Percentiles rank a stretch among this genome's conserved stretches.
These are phyloP conservation scores for Lepus europaeus DNA, from an alignment of 2,113 vertebrate genomes.

Conservation along the genomic window DNA sequence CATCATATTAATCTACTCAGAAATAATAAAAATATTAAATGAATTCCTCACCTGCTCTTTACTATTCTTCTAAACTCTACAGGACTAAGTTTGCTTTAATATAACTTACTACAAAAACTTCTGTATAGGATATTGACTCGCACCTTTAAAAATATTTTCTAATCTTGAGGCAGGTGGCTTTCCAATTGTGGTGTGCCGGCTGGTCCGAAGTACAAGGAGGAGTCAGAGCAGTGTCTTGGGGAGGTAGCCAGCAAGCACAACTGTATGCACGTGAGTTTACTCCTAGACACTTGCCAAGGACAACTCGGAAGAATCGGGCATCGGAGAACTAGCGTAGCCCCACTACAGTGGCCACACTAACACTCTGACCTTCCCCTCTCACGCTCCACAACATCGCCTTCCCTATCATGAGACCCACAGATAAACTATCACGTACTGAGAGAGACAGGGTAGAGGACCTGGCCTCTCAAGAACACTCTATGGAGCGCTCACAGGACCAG, in stretches of 20 bases:
- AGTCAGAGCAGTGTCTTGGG: not conserved
- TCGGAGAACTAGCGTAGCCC: not conserved
- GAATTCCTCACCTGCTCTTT: conserved; percentile 12
- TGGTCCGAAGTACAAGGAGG: not conserved
- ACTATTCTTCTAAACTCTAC: conserved; percentile 12
- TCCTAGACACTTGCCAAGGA: not conserved
- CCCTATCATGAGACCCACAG: not conserved
- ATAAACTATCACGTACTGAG: not conserved
- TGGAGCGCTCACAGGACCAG: not conserved
- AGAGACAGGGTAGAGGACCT: not conserved
- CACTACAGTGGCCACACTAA: not conserved
- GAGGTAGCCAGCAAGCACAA: not conserved
- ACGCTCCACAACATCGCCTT: not conserved
- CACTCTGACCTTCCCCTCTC: not conserved
- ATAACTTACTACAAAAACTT: not conserved
- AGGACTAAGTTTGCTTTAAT: conserved; percentile 4
- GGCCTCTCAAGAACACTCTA: not conserved
- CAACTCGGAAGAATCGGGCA: not conserved
- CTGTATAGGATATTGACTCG: conserved; percentile 41
- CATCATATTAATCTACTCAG: conserved; percentile 41
- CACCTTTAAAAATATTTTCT: conserved; percentile 49
- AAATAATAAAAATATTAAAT: conserved; percentile 58
- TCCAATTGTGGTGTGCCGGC: not conserved
- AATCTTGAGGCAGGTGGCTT: conserved; percentile 36
- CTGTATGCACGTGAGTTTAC: not conserved